phyloP scores from a whole-genome alignment of 2,113 vertebrate species.

The Genyomyrus donnyi region DNA sequence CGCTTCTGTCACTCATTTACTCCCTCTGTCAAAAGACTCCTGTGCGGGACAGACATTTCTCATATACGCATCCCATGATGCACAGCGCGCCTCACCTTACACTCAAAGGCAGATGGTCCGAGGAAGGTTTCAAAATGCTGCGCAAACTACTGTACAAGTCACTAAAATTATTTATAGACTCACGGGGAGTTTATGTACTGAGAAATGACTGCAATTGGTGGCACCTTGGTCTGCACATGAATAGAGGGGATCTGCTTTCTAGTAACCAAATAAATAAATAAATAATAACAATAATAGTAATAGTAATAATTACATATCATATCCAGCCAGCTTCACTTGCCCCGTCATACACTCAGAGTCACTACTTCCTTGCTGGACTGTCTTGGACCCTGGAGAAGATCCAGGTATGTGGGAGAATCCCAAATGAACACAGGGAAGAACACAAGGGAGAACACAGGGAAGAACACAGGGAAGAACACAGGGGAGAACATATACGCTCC shows the following conservation, averaged over 20 bases:
- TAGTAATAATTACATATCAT: not conserved
- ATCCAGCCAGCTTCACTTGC: not conserved
- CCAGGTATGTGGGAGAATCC: not conserved
- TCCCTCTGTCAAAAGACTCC: not conserved
- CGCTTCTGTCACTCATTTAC: not conserved
- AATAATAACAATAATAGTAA: not conserved
- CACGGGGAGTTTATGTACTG: not conserved
- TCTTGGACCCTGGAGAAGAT: not conserved
- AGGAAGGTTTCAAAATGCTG: not conserved
- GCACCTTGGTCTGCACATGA: not conserved
- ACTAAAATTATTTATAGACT: not conserved
- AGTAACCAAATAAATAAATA: not conserved
- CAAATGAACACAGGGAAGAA: not conserved
- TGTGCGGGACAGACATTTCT: not conserved
- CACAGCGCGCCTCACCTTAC: not conserved
- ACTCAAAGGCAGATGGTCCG: not conserved
- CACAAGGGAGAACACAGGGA: not conserved
- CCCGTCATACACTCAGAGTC: not conserved
- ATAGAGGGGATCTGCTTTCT: not conserved
- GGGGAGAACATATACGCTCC: too few relatives aligned
- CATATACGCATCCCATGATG: not conserved
- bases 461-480: not conserved
- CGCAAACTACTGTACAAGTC: not conserved
- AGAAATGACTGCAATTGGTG: not conserved
- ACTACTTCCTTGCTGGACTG: not conserved